These are phyloP conservation scores for Lagodon rhomboides DNA, from an alignment of 2,797 vertebrate species.

Conservation along the genomic window DNA sequence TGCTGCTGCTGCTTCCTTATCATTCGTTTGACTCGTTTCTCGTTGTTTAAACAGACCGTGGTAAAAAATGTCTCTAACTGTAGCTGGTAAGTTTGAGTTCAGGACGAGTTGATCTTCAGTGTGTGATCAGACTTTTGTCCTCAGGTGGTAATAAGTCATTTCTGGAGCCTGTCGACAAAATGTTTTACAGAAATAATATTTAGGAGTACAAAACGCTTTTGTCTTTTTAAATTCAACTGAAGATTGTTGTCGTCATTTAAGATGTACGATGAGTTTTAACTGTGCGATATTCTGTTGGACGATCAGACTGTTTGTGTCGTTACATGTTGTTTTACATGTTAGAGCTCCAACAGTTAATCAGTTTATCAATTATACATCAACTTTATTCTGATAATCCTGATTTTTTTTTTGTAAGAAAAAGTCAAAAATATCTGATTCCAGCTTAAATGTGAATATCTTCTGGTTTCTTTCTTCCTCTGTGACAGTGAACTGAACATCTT, in stretches of 20 bases:
- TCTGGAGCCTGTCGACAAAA: background rate
- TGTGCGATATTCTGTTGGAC: background rate
- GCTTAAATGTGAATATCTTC: too few relatives aligned
- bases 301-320: background rate
- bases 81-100: constrained; percentile 67
- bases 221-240: background rate
- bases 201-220: background rate
- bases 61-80: constrained; percentile 74
- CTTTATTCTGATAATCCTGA: too few relatives aligned
- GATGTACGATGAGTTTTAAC: background rate
- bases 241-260: background rate
- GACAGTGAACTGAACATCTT: too few relatives aligned
- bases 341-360: too few relatives aligned
- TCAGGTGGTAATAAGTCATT: background rate
- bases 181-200: background rate
- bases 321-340: too few relatives aligned
- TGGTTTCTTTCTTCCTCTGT: too few relatives aligned
- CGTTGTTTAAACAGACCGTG: background rate
- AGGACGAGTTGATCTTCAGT: background rate
- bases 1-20: background rate
- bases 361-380: too few relatives aligned
- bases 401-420: too few relatives aligned
- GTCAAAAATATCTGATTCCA: too few relatives aligned
- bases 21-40: background rate
- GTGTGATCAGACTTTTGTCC: background rate